Evolutionary conservation across 2,888 invertebrate genomes (phyloP), one percentile per base, ranked within the genome.

Genomic region (Chymomyza amoena): DNA sequence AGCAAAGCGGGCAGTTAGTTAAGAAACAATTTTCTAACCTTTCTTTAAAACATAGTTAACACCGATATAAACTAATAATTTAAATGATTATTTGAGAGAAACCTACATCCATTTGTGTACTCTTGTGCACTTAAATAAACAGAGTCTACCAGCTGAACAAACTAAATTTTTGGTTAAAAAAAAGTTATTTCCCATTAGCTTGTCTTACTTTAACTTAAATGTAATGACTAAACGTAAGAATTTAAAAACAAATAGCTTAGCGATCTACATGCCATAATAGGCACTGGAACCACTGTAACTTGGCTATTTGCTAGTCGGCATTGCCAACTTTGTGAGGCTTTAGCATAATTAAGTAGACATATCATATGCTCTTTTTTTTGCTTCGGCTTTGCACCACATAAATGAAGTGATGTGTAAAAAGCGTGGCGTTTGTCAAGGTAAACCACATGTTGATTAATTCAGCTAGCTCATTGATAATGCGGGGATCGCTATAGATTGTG

Each of bases 351-450:
- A 69, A 73, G 70, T 50, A 66, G 69, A 68, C 73, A 57, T 61
- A 57, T 57, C 68, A 6, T 59, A 28, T 64, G 61, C 13, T 28
- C 56, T 45, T 45, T 28, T 16, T 60, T 13, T 50, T 28, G n/a
- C n/a, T 36, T 32, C 56, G 28, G 57, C 64, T 66, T 57, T 50
- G 65, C 39, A 45, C 39, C 39, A 57, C 70, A 70, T 59, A 64
- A 63, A 68, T 75, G 79, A 70, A 79, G 65, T 67, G 68, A 74
- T 79, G 85, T 84, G 83, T 68, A 80, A 80, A 80, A 72, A 64
- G 60, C 64, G 68, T 62, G 52, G 32, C 60, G 66, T 60, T 71
- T 76, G 76, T 69, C 79, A 78, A 78, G 78, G 78, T 74, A 20
- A 78, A 78, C 78, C 64, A 70, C 74, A 45, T 57, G 28, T 57